A percentile compares a stretch with the other conserved stretches of the same genome.
These are phyloP conservation scores for Boloria selene DNA, from an alignment of 2,888 invertebrate species.

Conservation along the genomic window DNA sequence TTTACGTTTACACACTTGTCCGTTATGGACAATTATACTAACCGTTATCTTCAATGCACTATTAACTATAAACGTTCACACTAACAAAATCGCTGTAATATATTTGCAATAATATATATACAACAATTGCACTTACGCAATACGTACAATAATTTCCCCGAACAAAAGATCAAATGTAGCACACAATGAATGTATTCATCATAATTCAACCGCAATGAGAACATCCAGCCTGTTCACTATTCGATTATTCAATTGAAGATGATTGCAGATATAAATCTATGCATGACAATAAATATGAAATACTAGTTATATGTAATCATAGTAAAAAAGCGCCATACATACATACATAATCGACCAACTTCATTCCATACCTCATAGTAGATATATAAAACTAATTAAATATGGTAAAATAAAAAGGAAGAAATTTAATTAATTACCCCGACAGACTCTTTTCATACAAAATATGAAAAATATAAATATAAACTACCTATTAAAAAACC, in stretches of 20 bases:
- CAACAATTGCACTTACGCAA: slow-evolving; percentile 60
- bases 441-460: too few species aligned
- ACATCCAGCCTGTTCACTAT: slow-evolving; percentile 54
- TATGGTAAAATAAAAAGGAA: too few species aligned
- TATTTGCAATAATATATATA: slow-evolving; percentile 48
- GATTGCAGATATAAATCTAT: slow-evolving; percentile 45
- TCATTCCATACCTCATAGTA: too few species aligned
- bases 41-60: slow-evolving; percentile 9
- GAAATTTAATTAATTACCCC: too few species aligned
- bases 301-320: slow-evolving; percentile 3
- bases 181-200: slow-evolving; percentile 64
- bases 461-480: too few species aligned
- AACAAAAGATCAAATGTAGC: slow-evolving; percentile 66
- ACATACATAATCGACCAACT: too few species aligned
- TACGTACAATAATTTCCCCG: slow-evolving; percentile 58
- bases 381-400: too few species aligned
- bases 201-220: slow-evolving; percentile 65
- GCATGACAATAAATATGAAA: slow-evolving; percentile 36
- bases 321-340: neutral
- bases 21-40: slow-evolving; percentile 7
- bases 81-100: slow-evolving; percentile 46
- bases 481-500: too few species aligned
- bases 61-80: slow-evolving; percentile 33
- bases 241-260: slow-evolving; percentile 58
- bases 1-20: neutral